Percentiles rank a stretch among this genome's conserved stretches.
These are phyloP conservation scores for Oostethus manadensis DNA, from an alignment of 2,113 vertebrate species.

Conservation along the genomic window DNA sequence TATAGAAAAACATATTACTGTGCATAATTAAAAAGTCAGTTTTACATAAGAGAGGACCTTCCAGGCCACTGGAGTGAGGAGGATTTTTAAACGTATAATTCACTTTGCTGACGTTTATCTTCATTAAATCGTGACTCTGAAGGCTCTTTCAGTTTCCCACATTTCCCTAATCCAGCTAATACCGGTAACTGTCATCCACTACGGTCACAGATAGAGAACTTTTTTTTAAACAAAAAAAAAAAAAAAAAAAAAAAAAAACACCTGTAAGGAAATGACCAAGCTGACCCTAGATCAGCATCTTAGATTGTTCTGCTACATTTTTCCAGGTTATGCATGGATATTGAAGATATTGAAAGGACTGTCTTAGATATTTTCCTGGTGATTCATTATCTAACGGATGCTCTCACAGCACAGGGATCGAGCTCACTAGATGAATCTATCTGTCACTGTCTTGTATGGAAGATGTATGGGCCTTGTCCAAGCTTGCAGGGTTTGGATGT, in stretches of 20 bases:
- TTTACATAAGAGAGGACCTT: too few species aligned
- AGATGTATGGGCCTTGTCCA: constrained; percentile 66
- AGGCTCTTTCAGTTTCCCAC: constrained; percentile 6
- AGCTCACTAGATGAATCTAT: constrained; percentile 68
- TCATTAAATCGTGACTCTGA: constrained; percentile 3
- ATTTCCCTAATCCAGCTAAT: background rate
- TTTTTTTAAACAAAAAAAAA: constrained; percentile 7
- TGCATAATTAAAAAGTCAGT: too few species aligned
- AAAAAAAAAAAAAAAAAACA: background rate
- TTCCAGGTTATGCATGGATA: constrained; percentile 16
- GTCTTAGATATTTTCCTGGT: constrained; percentile 62
- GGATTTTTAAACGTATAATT: constrained; percentile 15
- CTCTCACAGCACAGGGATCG: constrained; percentile 53
- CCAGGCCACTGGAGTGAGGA: constrained; percentile 28
- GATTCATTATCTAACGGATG: constrained; percentile 67
- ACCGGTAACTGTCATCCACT: background rate
- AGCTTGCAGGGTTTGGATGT: constrained; percentile 35
- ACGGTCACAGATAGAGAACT: background rate
- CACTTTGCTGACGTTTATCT: constrained; percentile 13
- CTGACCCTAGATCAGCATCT: constrained; percentile 22
- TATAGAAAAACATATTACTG: too few species aligned
- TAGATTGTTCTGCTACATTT: constrained; percentile 16
- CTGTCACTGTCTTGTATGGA: constrained; percentile 63
- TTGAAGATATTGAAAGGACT: constrained; percentile 38
- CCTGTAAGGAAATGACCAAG: constrained; percentile 16